Evolutionary conservation across 2,888 invertebrate species (phyloP).

Genomic region (Mayetiola destructor): DNA sequence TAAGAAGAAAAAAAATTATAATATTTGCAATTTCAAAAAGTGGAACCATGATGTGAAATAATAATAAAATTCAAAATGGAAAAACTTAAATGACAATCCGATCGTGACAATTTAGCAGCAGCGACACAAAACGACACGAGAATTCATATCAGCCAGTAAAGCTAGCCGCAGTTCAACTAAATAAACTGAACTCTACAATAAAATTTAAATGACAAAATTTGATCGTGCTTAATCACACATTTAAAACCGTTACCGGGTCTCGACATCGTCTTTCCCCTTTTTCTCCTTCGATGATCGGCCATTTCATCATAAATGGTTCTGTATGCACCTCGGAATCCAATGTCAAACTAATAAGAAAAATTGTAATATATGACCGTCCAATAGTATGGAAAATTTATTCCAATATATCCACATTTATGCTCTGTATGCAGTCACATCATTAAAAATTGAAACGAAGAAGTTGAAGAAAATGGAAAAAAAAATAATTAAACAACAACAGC

Average conservation of each 20-base stretch:
- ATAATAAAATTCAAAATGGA: too few species aligned
- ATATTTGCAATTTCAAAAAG: too few species aligned
- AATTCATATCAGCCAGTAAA: not conserved
- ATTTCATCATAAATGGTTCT: too few species aligned
- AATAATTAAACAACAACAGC: too few species aligned
- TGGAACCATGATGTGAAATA: too few species aligned
- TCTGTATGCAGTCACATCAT: too few species aligned
- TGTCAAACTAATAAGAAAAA: not conserved
- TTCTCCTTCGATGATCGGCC: not conserved
- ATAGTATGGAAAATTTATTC: conserved; percentile 3
- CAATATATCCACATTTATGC: conserved; percentile 4
- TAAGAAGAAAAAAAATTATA: too few species aligned
- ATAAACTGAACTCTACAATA: not conserved
- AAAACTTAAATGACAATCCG: not conserved
- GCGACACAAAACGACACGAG: not conserved
- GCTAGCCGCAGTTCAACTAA: not conserved
- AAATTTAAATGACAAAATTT: conserved; percentile 13
- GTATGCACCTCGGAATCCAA: not conserved
- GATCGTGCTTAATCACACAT: conserved; percentile 13
- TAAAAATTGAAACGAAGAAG: too few species aligned
- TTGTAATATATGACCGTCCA: conserved; percentile 8
- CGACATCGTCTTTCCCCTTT: too few species aligned
- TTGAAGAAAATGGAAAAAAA: too few species aligned
- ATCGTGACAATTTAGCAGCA: conserved; percentile 9
- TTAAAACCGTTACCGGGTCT: conserved; percentile 1